A percentile compares a stretch with the other conserved stretches of the same genome.
phyloP scores from a whole-genome alignment of 2,888 invertebrate genomes.

The Dendrolimus houi region DNA sequence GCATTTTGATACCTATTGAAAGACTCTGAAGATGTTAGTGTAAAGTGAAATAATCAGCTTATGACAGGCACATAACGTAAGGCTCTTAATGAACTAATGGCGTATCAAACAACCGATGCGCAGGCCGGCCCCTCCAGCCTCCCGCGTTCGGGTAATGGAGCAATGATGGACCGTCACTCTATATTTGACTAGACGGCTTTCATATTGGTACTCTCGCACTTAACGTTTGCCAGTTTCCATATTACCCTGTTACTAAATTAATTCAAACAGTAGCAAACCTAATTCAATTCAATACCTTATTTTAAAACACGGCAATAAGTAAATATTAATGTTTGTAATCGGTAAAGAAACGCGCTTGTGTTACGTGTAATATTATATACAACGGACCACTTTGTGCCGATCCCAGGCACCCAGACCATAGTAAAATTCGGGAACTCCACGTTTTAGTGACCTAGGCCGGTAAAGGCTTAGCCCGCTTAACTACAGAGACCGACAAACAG shows the following conservation, averaged over 20 bases:
- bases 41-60: constrained; percentile 29
- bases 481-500: too few relatives aligned
- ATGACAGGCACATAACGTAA: constrained; percentile 42
- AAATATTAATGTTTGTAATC: too few relatives aligned
- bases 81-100: constrained; percentile 69
- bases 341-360: too few relatives aligned
- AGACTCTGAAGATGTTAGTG: constrained; percentile 1
- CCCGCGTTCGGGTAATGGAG: constrained; percentile 57
- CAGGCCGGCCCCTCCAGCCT: constrained; percentile 25
- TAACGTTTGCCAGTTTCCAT: constrained; percentile 40
- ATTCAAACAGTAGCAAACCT: background rate
- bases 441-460: too few relatives aligned
- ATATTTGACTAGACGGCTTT: constrained; percentile 71
- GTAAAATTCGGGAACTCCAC: too few relatives aligned
- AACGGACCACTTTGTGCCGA: too few relatives aligned
- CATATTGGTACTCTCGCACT: constrained; percentile 50
- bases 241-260: constrained; percentile 13
- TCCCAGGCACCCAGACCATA: too few relatives aligned
- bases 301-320: too few relatives aligned
- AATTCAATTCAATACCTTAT: background rate
- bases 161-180: constrained; percentile 70
- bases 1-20: too few relatives aligned
- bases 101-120: constrained; percentile 56
- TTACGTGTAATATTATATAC: too few relatives aligned
- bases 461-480: too few relatives aligned